Evolutionary conservation across 1,140 invertebrate species (phyloP), one percentile per base, ranked within the genome.

Genomic region (Eumeta japonica): DNA sequence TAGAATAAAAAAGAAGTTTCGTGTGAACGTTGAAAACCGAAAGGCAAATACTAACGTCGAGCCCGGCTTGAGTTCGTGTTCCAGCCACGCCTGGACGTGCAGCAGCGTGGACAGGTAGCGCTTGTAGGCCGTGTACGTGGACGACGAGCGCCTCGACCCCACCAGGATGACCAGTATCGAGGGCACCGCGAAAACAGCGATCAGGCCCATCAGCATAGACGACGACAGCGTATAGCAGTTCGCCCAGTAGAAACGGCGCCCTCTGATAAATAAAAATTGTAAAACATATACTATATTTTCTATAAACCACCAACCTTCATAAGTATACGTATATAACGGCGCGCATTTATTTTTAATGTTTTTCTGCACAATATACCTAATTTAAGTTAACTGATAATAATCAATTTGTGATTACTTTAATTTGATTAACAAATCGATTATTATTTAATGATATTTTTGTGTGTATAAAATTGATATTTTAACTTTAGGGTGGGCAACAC

Each of bases 61-160:
- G 15, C 76, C 66, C 37, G 71, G 73, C 37, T 72, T 66, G 7
- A 88, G 75, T 17, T 85, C 77, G 29, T 82, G 67, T 10, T 79
- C 66, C 47, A 89, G 89, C 91, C 91, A 94, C 2, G 80, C 54
- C 2, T 81, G 61, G 11, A 85, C 82, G 48, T 92, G 87, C 2
- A 83, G 64, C 27, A 87, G 66, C 0, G 88, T 90, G 1, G 80
- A 80, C 1, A 87, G 55, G 55, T 94, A 94, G 47, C 92, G 78
- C 39, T 79, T 81, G 58, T 90, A 91, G 0, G 90, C 84, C 0
- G 78, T 79, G 13, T 75, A 76, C 0, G 77, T 62, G 3, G 78
- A 80, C 16, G 76, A 79, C 1, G 86, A 88, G 39, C 83, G 81
- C 0, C 78, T 71, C 0, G 87, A 86, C 14, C 82, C 80, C 3